These are phyloP conservation scores for Myocastor coypus DNA, from an alignment of 2,113 vertebrate genomes.

Conservation along the genomic window DNA sequence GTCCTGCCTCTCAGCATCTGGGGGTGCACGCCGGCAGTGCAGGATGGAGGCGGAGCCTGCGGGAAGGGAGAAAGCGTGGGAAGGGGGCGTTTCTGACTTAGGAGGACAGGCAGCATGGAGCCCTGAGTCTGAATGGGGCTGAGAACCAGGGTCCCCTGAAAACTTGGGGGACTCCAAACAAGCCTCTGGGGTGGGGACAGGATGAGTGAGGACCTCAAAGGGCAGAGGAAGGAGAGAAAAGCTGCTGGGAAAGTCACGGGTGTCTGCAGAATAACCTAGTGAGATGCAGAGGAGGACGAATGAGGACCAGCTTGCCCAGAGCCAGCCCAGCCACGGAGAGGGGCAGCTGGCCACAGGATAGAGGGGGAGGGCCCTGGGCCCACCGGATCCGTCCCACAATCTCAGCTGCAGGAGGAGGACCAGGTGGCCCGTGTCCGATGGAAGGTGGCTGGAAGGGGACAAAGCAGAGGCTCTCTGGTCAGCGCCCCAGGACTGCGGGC, in stretches of 20 bases:
- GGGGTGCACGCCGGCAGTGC: neutral
- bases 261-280: constrained; percentile 66
- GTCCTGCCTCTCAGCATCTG: neutral
- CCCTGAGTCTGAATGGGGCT: neutral
- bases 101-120: neutral
- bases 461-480: neutral
- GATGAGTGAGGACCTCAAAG: constrained; percentile 47
- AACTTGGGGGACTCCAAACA: neutral
- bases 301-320: constrained; percentile 63
- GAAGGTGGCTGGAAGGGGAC: neutral
- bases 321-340: neutral
- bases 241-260: constrained; percentile 58
- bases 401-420: neutral
- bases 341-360: constrained; percentile 50
- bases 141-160: neutral
- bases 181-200: neutral
- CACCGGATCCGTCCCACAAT: constrained; percentile 22
- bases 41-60: neutral
- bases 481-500: too few species aligned
- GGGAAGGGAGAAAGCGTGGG: neutral
- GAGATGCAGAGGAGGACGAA: constrained; percentile 72
- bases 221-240: constrained; percentile 57
- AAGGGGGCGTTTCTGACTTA: neutral
- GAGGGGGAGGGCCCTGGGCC: neutral
- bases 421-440: neutral